phyloP scores from a whole-genome alignment of 2,113 vertebrate genomes.

The Sialia sialis region DNA sequence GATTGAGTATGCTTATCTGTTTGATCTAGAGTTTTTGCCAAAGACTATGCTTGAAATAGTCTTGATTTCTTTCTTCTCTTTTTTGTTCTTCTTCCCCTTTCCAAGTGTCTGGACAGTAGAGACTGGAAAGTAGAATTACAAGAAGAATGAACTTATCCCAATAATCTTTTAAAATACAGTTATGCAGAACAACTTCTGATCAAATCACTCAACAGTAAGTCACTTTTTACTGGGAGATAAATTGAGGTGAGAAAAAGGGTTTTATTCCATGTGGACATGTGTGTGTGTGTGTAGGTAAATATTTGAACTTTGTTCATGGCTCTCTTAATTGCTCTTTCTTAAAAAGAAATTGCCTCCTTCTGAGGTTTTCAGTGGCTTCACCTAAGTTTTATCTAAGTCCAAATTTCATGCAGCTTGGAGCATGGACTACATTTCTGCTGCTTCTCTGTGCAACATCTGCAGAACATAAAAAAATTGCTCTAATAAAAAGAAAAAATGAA shows the following conservation, averaged over 20 bases:
- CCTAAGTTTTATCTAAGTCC: not conserved
- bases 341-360: not conserved
- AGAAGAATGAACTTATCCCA: not conserved
- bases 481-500: not conserved
- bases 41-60: not conserved
- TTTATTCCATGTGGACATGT: not conserved
- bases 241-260: not conserved
- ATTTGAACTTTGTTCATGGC: not conserved
- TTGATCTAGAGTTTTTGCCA: slow-evolving; percentile 21
- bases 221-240: not conserved
- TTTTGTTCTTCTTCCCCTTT: not conserved
- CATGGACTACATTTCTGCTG: not conserved
- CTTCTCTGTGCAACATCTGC: rapidly evolving
- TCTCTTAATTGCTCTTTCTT: not conserved
- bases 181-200: not conserved
- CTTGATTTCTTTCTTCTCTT: not conserved
- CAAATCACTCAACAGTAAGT: not conserved
- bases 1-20: slow-evolving; percentile 2
- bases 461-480: not conserved
- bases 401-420: not conserved
- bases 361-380: not conserved
- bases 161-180: not conserved
- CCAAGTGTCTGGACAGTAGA: not conserved
- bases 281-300: no score
- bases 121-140: not conserved